Conservation (phyloP, 2,888 invertebrate species). For the Sphaerophoria rueppellii region DNA sequence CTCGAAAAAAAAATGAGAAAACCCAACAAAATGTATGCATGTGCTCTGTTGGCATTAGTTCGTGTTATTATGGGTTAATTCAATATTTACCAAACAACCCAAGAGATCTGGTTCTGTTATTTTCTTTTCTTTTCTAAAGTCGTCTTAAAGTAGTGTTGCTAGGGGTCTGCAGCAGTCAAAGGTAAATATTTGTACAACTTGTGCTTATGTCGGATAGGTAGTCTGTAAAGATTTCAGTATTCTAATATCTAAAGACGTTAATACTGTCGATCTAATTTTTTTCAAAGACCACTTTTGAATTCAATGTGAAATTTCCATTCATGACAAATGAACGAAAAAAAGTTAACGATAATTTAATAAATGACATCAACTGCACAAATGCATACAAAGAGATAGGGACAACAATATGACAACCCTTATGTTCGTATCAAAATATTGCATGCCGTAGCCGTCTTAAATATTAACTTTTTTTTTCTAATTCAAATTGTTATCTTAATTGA, state of each 20-base stretch:
- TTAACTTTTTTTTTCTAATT: slow-evolving; percentile 17
- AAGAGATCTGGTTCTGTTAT: slow-evolving; percentile 9
- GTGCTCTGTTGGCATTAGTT: slow-evolving; percentile 10
- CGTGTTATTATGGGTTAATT: slow-evolving; percentile 27
- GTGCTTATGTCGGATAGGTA: slow-evolving; percentile 27
- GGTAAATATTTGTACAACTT: slow-evolving; percentile 41
- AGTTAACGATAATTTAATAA: not conserved
- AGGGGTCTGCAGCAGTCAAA: slow-evolving; percentile 20
- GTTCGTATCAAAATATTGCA: not conserved
- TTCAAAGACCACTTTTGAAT: not conserved
- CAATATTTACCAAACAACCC: slow-evolving; percentile 19
- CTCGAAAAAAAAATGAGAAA: not conserved
- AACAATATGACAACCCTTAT: slow-evolving; percentile 2
- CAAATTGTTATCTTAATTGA: slow-evolving; percentile 22
- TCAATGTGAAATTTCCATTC: not conserved
- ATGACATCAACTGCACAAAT: not conserved
- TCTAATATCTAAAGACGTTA: not conserved
- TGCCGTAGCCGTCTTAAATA: not conserved
- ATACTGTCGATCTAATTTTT: not conserved
- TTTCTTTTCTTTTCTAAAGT: not conserved
- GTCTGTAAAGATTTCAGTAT: slow-evolving; percentile 14
- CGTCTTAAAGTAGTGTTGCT: slow-evolving; percentile 31
- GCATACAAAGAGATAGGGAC: not conserved
- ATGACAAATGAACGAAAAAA: not conserved
- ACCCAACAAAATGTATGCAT: not conserved